A percentile compares a stretch with the other conserved stretches of the same genome.
Evolutionary conservation across 2,797 vertebrate genomes (phyloP).

Genomic region (Notamacropus eugenii): DNA sequence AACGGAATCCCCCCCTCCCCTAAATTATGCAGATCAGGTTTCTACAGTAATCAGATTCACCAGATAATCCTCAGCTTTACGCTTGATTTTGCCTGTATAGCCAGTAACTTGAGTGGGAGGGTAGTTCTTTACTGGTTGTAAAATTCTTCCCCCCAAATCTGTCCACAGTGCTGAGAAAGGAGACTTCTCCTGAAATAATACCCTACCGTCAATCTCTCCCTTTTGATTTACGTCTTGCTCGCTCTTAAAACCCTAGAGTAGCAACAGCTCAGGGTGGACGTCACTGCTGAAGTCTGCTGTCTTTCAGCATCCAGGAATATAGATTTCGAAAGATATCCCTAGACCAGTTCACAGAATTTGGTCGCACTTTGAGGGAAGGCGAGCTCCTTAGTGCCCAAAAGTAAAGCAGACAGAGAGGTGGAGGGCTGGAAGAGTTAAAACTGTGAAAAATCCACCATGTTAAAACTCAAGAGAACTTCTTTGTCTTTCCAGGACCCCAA

Average conservation of each 20-base stretch:
- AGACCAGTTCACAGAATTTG: not conserved
- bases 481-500: not conserved
- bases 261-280: not conserved
- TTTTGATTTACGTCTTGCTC: not conserved
- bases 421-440: slow-evolving; percentile 8
- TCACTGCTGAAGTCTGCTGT: not conserved
- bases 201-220: not conserved
- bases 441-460: not conserved
- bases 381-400: not conserved
- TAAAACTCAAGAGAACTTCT: not conserved
- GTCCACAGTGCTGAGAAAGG: not conserved
- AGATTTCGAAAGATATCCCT: not conserved
- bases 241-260: not conserved
- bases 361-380: not conserved
- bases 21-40: not conserved
- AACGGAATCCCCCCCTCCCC: slow-evolving; percentile 6
- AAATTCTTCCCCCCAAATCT: slow-evolving; percentile 16
- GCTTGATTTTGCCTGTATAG: slow-evolving; percentile 20
- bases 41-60: slow-evolving; percentile 34
- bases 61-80: not conserved
- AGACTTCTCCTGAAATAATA: not conserved
- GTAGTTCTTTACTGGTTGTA: not conserved
- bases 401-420: not conserved
- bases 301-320: not conserved
- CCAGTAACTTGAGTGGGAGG: not conserved